Conservation (phyloP, 2,888 invertebrate genomes). For the Entomobrya proxima region DNA sequence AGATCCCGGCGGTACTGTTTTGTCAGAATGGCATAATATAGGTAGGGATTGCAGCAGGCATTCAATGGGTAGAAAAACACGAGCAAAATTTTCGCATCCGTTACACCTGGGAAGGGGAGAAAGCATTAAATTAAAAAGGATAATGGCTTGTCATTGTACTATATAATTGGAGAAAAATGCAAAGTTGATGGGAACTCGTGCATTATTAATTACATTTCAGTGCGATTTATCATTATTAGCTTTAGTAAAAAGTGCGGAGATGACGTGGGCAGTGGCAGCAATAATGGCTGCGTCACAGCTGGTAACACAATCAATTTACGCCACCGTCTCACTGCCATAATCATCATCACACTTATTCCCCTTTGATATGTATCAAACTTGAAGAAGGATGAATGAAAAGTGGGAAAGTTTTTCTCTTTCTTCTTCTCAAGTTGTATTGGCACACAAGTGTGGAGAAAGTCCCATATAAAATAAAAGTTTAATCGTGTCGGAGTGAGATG, state of each 20-base stretch:
- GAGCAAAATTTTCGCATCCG: conserved; percentile 82
- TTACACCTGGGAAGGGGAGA: conserved; percentile 74
- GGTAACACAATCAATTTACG: conserved; percentile 3
- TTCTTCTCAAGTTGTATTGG: not conserved
- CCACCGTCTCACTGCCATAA: not conserved
- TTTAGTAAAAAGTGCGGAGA: not conserved
- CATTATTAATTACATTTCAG: not conserved
- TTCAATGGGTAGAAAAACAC: conserved; percentile 95
- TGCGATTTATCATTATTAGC: conserved; percentile 1
- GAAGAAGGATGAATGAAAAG: conserved; percentile 10
- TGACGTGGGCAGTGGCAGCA: no score
- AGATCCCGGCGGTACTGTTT: conserved; percentile 90
- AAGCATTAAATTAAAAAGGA: not conserved
- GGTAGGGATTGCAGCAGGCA: conserved; percentile 93
- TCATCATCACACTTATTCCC: not conserved
- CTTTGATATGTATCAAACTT: not conserved
- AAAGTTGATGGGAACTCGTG: not conserved
- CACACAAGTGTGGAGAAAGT: not conserved
- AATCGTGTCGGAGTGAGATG: not conserved
- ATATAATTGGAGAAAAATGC: not conserved
- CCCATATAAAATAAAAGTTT: not conserved
- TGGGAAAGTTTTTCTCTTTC: conserved; percentile 5
- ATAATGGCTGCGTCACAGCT: not conserved
- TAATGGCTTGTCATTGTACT: no score
- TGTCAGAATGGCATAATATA: conserved; percentile 93